Base-by-base conservation (phyloP, 1,140 invertebrate genomes). In the Mercenaria mercenaria region DNA sequence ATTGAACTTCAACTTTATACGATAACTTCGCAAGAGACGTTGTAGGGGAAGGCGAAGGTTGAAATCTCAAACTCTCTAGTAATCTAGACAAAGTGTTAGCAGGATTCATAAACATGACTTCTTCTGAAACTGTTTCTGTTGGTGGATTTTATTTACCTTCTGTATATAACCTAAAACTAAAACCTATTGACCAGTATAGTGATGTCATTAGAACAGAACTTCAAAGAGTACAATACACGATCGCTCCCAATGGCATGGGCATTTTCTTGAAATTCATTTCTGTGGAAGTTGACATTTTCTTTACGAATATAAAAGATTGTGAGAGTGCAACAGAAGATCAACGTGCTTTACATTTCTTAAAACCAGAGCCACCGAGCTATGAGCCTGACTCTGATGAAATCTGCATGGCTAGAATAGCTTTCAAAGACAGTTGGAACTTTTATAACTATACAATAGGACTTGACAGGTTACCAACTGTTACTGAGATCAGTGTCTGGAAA, bases 91-190 rank as follows among this genome's bases (percentile, higher is more conserved):
- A 77, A 26, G 20, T 43, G 4, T 32, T 77, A 18, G n/a, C 43
- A 2, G 74, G 74, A 2, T 77, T 77, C 29, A 77, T 77, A 18
- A 77, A 50, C 37, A 43, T 86, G 67, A 39, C 52, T n/a, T 52
- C 84, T 29, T n/a, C 23, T 37, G 84, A 86, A 86, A 77, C 23
- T 37, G 52, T 86, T 26, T 86, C 84, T n/a, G 34, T 86, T 37
- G 84, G 67, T 29, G 72, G 72, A 23, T 20, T 18, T 1, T n/a
- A 34, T 37, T 52, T 86, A 23, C 84, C 84, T n/a, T 29, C 23
- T 39, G 23, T 59, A 6, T 61, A n/a, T 34, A 10, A 39, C 18
- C 34, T 86, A 20, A 77, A n/a, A 41, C 69, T 72, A 37, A 76
- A 56, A 43, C 15, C 23, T 59, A 23, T 86, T 0, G 34, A 37